phyloP scores from a whole-genome alignment of 2,888 invertebrate species.

The Colletes collaris region DNA sequence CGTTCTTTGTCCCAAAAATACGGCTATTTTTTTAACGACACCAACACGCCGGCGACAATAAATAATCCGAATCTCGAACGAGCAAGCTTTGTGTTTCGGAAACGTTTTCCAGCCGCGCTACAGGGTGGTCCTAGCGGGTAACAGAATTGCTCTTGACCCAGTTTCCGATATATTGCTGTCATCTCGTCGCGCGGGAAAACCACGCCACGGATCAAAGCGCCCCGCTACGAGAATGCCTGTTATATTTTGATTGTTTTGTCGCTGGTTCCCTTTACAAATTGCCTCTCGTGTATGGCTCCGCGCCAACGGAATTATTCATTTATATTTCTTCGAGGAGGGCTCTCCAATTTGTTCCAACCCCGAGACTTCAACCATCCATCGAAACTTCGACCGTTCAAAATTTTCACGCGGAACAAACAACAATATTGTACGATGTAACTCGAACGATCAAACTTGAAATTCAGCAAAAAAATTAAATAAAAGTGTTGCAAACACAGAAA shows the following conservation, averaged over 20 bases:
- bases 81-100: conserved; percentile 49
- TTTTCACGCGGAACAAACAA: too few species aligned
- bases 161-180: conserved; percentile 49
- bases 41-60: background rate
- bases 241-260: conserved; percentile 47
- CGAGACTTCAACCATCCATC: background rate
- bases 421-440: too few species aligned
- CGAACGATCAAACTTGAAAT: too few species aligned
- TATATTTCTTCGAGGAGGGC: conserved; percentile 4
- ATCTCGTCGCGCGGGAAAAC: conserved; percentile 42
- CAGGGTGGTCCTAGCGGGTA: conserved; percentile 45
- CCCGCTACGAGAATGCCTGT: conserved; percentile 21
- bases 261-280: conserved; percentile 35
- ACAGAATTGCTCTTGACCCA: conserved; percentile 67
- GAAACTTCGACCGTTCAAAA: too few species aligned
- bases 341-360: background rate
- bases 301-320: conserved; percentile 29
- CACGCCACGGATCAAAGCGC: conserved; percentile 48
- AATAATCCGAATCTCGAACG: conserved; percentile 27
- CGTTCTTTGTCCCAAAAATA: background rate
- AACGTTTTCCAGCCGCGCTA: conserved; percentile 43
- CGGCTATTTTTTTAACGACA: background rate
- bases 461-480: too few species aligned
- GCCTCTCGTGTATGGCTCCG: background rate
- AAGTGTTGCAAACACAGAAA: too few species aligned